Evolutionary conservation across 1,140 invertebrate species (phyloP).

Genomic region (Amyelois transitella): DNA sequence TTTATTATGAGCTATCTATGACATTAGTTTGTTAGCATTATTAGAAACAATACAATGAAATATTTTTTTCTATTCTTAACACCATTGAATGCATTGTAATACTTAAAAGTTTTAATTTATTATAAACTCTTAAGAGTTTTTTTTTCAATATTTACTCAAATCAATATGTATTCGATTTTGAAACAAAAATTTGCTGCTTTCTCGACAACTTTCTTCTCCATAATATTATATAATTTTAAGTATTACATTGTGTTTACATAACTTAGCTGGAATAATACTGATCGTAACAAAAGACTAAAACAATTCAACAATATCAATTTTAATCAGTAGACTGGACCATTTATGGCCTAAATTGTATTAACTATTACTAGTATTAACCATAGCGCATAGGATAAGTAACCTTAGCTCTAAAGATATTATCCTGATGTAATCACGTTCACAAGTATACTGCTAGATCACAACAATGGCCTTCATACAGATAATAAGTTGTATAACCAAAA

Average conservation of each 20-base stretch:
- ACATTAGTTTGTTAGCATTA: not conserved
- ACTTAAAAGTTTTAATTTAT: not conserved
- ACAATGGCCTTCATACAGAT: conserved; percentile 17
- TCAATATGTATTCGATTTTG: no score
- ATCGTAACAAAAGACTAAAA: not conserved
- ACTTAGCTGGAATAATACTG: not conserved
- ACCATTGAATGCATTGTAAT: not conserved
- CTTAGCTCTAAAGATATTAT: not conserved
- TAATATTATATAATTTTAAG: no score
- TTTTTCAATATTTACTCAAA: no score
- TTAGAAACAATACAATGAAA: not conserved
- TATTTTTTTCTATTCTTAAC: not conserved
- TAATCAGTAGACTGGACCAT: not conserved
- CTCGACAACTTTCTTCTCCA: no score
- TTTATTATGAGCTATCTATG: not conserved
- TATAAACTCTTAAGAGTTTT: no score
- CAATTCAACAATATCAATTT: not conserved
- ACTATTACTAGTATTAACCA: not conserved
- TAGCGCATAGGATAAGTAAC: not conserved
- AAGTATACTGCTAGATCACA: conserved; percentile 16
- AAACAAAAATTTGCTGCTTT: no score
- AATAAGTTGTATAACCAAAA: conserved; percentile 10
- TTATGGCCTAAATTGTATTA: not conserved
- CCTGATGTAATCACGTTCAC: conserved; percentile 3
- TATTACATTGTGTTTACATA: no score